Conservation (phyloP, 1,140 invertebrate species). For the Patella vulgata region DNA sequence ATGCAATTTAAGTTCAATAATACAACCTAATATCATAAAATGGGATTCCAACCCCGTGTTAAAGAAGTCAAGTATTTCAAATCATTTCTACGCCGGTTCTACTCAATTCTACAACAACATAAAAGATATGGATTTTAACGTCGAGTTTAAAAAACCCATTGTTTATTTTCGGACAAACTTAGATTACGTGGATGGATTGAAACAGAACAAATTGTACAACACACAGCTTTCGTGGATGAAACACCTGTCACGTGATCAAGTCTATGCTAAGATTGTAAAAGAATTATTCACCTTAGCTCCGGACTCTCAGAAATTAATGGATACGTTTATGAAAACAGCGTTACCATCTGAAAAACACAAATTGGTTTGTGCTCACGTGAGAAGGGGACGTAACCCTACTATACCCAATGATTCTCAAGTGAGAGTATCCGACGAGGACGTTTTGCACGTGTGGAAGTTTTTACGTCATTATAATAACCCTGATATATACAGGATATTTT, state of each 20-base stretch:
- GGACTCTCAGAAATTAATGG: background rate
- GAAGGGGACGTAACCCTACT: slow-evolving; percentile 12
- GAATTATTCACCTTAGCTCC: slow-evolving; percentile 15
- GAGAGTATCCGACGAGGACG: background rate
- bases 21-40: slow-evolving; percentile 18
- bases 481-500: slow-evolving; percentile 21
- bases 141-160: slow-evolving; percentile 2
- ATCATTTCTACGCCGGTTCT: background rate
- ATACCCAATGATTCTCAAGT: slow-evolving; percentile 1
- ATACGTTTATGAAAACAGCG: slow-evolving; percentile 1
- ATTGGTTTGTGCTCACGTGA: slow-evolving; percentile 29
- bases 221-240: slow-evolving; percentile 13
- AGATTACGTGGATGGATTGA: slow-evolving; percentile 10
- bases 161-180: slow-evolving; percentile 21
- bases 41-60: slow-evolving; percentile 14
- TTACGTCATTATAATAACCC: slow-evolving; percentile 1
- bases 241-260: slow-evolving; percentile 1
- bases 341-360: background rate
- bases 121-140: slow-evolving; percentile 5
- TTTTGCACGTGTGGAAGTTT: slow-evolving; percentile 24
- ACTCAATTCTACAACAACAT: background rate
- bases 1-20: slow-evolving; percentile 14
- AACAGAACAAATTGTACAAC: slow-evolving; percentile 1
- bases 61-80: background rate
- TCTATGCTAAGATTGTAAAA: slow-evolving; percentile 4